Evolutionary conservation across 2,797 vertebrate genomes (phyloP), one percentile per base, ranked within the genome.

Genomic region (Thunnus albacares): DNA sequence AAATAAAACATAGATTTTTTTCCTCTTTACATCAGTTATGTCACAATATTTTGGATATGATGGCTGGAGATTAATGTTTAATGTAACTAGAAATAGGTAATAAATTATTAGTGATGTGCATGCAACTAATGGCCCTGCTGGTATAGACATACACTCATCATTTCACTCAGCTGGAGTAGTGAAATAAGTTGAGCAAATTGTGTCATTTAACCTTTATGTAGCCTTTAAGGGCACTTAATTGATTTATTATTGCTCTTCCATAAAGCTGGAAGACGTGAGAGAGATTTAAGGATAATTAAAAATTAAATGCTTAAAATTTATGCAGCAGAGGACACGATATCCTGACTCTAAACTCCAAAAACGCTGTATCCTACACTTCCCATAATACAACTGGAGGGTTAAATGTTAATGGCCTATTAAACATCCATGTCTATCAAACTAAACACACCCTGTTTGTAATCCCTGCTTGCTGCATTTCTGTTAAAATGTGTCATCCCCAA

Each of bases 61-160:
- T 41, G 60, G 22, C 45, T 15, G 6, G 45, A 30, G 14, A 76
- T 83, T 3, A 66, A 82, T 75, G 74, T 86, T 80, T 82, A 38
- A 83, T 79, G 52, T 15, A 49, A 30, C 26, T n/a, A n/a, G 47
- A 20, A 52, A 58, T 43, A 5, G 56, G 13, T 47, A 22, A 81
- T 87, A 18, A 79, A 89, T 88, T 80, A 87, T 89, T 80, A 71
- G 56, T 77, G 63, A 28, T 51, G 38, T 77, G 45, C 52, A 33
- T 71, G 45, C 35, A 83, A 73, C 56, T 75, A 76, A 75, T 64
- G 53, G 26, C 41, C 82, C 72, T 67, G 59, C 61, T 74, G 49
- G 60, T 26, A 13, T 17, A 79, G 30, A 20, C 53, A 3, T 35
- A 67, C 56, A 53, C 33, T 62, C 41, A 55, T 68, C 12, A 41